Conservation (phyloP, 2,113 vertebrate species). For the Lagopus muta region DNA sequence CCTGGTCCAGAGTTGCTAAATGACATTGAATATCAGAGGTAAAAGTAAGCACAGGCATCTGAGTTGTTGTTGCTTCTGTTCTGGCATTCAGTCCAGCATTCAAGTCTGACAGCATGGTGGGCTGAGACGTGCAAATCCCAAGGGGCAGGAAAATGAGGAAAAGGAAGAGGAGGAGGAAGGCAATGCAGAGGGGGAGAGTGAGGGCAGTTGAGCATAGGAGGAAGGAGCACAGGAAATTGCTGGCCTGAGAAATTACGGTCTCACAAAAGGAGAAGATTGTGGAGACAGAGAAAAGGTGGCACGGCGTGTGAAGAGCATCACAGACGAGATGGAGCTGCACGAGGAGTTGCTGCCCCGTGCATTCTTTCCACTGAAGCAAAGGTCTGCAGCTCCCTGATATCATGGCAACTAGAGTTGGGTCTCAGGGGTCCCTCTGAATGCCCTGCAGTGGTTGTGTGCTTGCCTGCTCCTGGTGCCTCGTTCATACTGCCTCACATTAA, state of each 20-base stretch:
- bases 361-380: not conserved
- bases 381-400: not conserved
- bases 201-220: not conserved
- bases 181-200: not conserved
- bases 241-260: not conserved
- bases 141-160: not conserved
- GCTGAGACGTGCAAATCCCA: not conserved
- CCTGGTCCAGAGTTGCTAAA: not conserved
- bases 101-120: not conserved
- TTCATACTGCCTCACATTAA: not conserved
- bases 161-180: not conserved
- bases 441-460: not conserved
- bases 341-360: not conserved
- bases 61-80: not conserved
- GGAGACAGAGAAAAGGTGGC: not conserved
- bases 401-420: not conserved
- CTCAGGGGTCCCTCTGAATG: not conserved
- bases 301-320: not conserved
- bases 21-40: not conserved
- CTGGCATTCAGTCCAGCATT: not conserved
- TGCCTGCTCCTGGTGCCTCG: not conserved
- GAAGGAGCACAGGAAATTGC: not conserved
- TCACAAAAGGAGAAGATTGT: not conserved
- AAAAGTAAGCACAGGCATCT: not conserved
- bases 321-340: not conserved